Evolutionary conservation across 2,888 invertebrate species (phyloP).

Genomic region (Nowickia ferox): DNA sequence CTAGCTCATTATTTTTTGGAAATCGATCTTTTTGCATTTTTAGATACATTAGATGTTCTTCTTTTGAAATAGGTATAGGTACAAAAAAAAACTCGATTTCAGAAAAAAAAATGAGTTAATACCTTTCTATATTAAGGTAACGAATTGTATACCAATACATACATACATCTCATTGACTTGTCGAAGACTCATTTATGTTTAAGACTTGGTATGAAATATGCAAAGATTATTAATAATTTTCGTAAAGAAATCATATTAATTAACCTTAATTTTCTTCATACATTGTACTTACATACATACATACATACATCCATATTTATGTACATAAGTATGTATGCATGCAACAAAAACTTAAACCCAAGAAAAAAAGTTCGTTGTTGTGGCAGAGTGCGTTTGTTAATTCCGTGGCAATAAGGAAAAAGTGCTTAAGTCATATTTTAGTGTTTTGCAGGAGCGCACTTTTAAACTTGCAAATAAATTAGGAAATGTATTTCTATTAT

Average conservation of each 20-base stretch:
- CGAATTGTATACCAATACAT: no score
- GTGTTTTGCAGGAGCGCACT: no score
- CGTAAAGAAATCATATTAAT: slow-evolving; percentile 56
- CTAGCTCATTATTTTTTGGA: slow-evolving; percentile 9
- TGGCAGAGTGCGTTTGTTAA: not conserved
- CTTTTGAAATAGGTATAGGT: no score
- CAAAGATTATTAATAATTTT: slow-evolving; percentile 11
- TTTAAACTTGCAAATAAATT: no score
- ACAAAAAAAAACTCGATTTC: no score
- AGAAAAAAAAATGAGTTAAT: not conserved
- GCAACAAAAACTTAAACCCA: slow-evolving; percentile 66
- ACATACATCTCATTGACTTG: not conserved
- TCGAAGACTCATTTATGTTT: no score
- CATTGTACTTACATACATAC: not conserved
- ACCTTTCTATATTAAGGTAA: not conserved
- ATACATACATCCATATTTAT: no score
- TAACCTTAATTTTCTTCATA: slow-evolving; percentile 66
- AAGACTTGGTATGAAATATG: not conserved
- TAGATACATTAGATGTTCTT: no score
- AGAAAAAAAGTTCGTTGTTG: slow-evolving; percentile 44
- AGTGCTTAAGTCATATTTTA: no score
- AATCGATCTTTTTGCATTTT: not conserved
- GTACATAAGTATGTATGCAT: not conserved
- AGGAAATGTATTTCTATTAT: no score
- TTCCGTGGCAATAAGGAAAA: no score